Percentiles rank a stretch among this genome's conserved stretches.
phyloP scores from a whole-genome alignment of 2,888 invertebrate genomes.

The Camptogramma bilineatum region DNA sequence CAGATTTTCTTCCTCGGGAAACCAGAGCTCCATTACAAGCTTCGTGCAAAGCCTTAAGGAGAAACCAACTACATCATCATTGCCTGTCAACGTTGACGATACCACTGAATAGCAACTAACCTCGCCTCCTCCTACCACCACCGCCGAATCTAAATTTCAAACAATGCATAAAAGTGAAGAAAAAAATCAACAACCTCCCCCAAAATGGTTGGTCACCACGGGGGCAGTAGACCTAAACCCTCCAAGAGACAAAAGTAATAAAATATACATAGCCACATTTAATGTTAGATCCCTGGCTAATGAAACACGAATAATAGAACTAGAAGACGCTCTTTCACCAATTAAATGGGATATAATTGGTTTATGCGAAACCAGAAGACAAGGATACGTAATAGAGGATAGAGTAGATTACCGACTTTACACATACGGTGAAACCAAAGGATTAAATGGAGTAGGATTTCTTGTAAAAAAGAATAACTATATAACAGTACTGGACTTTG shows the following conservation, averaged over 20 bases:
- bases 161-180: background rate
- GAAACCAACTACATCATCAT: background rate
- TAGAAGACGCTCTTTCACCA: too few relatives aligned
- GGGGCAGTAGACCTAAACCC: background rate
- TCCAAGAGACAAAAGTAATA: slow-evolving; percentile 1
- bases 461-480: too few relatives aligned
- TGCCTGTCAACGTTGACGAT: background rate
- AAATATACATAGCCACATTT: too few relatives aligned
- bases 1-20: background rate
- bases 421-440: too few relatives aligned
- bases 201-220: background rate
- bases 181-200: background rate
- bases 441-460: too few relatives aligned
- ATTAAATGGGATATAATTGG: too few relatives aligned
- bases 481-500: too few relatives aligned
- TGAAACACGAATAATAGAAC: too few relatives aligned
- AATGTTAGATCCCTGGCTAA: too few relatives aligned
- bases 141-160: background rate
- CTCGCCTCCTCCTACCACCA: background rate
- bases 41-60: background rate
- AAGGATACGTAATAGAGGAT: too few relatives aligned
- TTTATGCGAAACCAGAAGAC: too few relatives aligned
- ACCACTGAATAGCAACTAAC: background rate
- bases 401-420: too few relatives aligned
- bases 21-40: background rate